Evolutionary conservation across 2,113 vertebrate genomes (phyloP).

Genomic region (Ovibos moschatus): DNA sequence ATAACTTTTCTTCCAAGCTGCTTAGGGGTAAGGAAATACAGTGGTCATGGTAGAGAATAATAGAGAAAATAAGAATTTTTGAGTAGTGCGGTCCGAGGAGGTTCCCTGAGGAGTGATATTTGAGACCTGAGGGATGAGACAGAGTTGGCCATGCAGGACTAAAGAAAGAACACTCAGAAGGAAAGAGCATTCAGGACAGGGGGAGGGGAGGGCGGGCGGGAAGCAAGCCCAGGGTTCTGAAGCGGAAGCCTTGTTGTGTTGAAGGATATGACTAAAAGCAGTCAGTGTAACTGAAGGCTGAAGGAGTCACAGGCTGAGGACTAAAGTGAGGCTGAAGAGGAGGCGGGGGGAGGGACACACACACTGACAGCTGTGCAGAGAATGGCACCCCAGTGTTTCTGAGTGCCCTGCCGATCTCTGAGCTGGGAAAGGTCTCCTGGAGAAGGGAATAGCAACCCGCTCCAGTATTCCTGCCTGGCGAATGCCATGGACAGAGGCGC

Average conservation of each 20-base stretch:
- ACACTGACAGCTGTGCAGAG: rapidly evolving
- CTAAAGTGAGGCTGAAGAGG: neutral
- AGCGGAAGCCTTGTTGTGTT: neutral
- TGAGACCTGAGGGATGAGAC: neutral
- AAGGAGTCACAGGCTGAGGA: neutral
- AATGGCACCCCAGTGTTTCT: neutral
- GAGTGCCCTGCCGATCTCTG: neutral
- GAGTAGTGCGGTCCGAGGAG: neutral
- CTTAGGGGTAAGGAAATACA: neutral
- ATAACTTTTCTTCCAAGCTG: neutral
- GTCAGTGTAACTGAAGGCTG: too few relatives aligned
- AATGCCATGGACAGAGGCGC: neutral
- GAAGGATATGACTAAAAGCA: neutral
- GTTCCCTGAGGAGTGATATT: neutral
- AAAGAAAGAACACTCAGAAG: neutral
- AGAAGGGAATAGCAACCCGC: neutral
- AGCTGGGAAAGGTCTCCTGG: neutral
- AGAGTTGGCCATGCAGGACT: neutral
- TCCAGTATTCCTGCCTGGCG: neutral
- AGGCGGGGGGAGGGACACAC: neutral
- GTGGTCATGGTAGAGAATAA: neutral
- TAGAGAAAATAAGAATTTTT: neutral
- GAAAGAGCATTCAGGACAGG: neutral
- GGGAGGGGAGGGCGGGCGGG: rapidly evolving
- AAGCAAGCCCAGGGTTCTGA: neutral